Base-by-base conservation (phyloP, 2,888 invertebrate genomes). In the Theristus sp. region DNA sequence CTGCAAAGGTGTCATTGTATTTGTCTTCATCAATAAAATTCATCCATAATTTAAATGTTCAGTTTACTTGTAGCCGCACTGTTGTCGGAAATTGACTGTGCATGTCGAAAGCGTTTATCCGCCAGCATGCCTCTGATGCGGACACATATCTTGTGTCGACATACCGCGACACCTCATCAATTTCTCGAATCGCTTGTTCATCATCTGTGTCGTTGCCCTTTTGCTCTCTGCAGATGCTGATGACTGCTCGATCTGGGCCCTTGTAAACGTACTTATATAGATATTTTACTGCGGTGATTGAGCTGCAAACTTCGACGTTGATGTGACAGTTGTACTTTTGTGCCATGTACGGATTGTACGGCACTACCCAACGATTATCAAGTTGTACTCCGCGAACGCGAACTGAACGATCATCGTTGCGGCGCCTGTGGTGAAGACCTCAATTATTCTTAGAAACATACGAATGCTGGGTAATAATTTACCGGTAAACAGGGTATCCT, bases 221-320 rank as follows among this genome's bases (percentile, higher is more conserved):
- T 49, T 49, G n/a, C n/a, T 49, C 49, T n/a, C 6, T 24, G 49
- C n/a, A 17, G 13, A 47, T 25, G 38, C 31, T 64, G 27, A 54
- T 27, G 2, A 54, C 28, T 27, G 65, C 64, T 47, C 63, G 59
- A 53, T 70, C 67, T 49, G 62, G 59, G 0, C 68, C 71, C 64
- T 70, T 73, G 60, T 67, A 69, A 1, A 69, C 63, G 60, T 73
- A 74, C 47, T 73, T 72, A 61, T 61, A 67, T 22, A 74, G 25
- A 60, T 74, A 72, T 58, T 70, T 71, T 1, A 70, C 62, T 10
- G 62, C 60, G 24, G 58, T 63, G 2, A 73, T 57, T n/a, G 66
- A 60, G 2, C 61, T 49, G 60, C 68, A 67, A 28, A 65, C 56
- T 67, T 76, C 74, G 1, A 75, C 70, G 65, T 76, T 76, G 47